A percentile compares a stretch with the other conserved stretches of the same genome.
phyloP scores from a whole-genome alignment of 2,113 vertebrate genomes.

The Scomber colias region DNA sequence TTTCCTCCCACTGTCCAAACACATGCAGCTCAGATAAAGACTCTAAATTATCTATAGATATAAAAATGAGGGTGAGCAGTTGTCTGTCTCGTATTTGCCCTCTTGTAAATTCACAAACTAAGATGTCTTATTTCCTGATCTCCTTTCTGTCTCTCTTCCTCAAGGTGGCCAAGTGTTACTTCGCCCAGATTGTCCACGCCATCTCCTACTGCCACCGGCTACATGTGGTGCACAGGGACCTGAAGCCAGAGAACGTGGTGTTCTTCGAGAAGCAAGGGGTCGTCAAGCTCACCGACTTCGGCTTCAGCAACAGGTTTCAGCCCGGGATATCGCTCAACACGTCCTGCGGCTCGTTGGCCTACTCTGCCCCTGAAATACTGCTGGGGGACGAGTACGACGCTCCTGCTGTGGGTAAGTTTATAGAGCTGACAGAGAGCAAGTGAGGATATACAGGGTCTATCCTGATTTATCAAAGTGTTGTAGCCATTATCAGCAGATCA shows the following conservation, averaged over 20 bases:
- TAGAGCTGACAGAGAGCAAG: background rate
- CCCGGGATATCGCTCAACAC: slow-evolving; percentile 96
- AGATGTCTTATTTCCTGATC: too few species aligned
- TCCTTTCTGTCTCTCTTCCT: background rate
- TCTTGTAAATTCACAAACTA: background rate
- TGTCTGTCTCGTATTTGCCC: too few species aligned
- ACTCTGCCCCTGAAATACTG: slow-evolving; percentile 97
- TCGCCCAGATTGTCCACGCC: slow-evolving; percentile 98
- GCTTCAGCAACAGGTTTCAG: slow-evolving; percentile 99
- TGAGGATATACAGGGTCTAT: background rate
- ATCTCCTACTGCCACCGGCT: slow-evolving; percentile 99
- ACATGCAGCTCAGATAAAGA: too few species aligned
- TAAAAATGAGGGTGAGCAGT: too few species aligned
- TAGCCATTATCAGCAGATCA: background rate
- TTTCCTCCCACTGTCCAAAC: too few species aligned
- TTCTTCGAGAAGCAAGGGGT: slow-evolving; percentile 99
- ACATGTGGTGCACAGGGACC: slow-evolving; percentile 97
- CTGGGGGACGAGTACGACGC: slow-evolving; percentile 98
- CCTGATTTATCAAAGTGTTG: background rate
- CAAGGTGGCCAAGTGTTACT: slow-evolving; percentile 96
- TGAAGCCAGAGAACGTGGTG: slow-evolving; percentile 99
- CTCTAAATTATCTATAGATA: too few species aligned
- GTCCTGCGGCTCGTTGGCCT: slow-evolving; percentile 97
- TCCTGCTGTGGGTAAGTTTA: slow-evolving; percentile 90
- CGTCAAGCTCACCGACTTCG: slow-evolving; percentile 98